Evolutionary conservation across 2,888 invertebrate genomes (phyloP).

Genomic region (Pristionchus arcanus): DNA sequence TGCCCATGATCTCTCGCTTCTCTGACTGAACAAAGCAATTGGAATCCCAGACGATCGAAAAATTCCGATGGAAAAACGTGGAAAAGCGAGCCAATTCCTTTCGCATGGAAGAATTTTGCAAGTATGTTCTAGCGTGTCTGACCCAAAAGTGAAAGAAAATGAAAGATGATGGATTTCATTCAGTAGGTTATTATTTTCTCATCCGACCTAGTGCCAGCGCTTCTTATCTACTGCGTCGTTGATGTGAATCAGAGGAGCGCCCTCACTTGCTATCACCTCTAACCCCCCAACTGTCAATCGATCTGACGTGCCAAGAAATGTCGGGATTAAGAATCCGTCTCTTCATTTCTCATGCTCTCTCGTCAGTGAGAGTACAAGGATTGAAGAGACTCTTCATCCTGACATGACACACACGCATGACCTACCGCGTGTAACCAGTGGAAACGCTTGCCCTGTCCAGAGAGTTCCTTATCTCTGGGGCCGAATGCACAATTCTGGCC

Average conservation of each 20-base stretch:
- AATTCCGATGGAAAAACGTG: neutral
- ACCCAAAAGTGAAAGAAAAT: no score
- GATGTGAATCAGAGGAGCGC: neutral
- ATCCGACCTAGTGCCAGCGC: neutral
- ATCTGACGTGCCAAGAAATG: neutral
- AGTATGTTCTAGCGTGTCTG: no score
- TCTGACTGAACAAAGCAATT: no score
- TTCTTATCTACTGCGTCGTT: neutral
- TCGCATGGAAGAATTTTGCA: no score
- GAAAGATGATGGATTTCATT: no score
- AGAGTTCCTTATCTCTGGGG: slow-evolving; percentile 10
- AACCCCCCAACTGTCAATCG: neutral
- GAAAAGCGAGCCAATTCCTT: neutral
- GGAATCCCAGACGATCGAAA: no score
- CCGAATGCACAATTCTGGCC: neutral
- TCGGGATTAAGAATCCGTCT: neutral
- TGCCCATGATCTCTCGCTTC: neutral
- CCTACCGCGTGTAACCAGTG: slow-evolving; percentile 7
- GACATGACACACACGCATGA: neutral
- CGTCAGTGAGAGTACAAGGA: neutral
- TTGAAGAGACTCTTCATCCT: neutral
- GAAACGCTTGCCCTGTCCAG: neutral
- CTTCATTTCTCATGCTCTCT: neutral
- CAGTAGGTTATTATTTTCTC: neutral
- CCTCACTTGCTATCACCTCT: neutral